Conservation (phyloP, 2,113 vertebrate genomes). For the Calidris pugnax region DNA sequence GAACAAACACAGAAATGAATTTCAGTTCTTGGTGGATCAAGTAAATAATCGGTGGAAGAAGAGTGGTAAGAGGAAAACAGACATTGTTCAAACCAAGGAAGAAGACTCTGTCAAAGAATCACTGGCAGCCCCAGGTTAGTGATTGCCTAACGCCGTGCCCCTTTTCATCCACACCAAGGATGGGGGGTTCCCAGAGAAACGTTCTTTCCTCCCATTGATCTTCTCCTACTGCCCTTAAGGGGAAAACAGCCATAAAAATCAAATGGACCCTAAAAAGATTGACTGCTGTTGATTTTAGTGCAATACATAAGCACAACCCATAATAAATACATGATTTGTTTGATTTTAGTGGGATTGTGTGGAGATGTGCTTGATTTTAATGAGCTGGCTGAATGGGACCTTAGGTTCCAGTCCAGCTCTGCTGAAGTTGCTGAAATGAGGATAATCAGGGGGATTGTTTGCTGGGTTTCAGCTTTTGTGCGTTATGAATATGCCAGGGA, state of each 20-base stretch:
- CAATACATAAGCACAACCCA: neutral
- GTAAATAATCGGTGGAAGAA: conserved; percentile 81
- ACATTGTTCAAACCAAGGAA: neutral
- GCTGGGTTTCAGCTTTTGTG: neutral
- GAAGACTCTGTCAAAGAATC: neutral
- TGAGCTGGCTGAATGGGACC: neutral
- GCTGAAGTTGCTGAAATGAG: neutral
- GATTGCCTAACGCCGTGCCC: neutral
- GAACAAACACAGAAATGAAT: conserved; percentile 86
- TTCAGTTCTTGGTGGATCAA: conserved; percentile 85
- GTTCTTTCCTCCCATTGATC: neutral
- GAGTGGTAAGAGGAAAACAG: neutral
- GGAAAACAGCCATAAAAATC: neutral
- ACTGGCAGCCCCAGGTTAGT: conserved; percentile 47
- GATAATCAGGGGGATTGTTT: neutral
- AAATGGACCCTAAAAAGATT: neutral
- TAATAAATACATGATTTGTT: fast-evolving
- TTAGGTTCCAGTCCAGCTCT: neutral
- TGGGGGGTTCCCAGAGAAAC: neutral
- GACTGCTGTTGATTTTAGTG: neutral
- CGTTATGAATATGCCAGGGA: fast-evolving
- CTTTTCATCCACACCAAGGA: neutral
- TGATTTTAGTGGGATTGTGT: neutral
- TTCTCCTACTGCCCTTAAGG: neutral
- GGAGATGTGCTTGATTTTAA: neutral